Percentiles rank a stretch among this genome's conserved stretches.
Conservation (phyloP, 2,113 vertebrate species). For the Epinephelus cyanopodus region DNA sequence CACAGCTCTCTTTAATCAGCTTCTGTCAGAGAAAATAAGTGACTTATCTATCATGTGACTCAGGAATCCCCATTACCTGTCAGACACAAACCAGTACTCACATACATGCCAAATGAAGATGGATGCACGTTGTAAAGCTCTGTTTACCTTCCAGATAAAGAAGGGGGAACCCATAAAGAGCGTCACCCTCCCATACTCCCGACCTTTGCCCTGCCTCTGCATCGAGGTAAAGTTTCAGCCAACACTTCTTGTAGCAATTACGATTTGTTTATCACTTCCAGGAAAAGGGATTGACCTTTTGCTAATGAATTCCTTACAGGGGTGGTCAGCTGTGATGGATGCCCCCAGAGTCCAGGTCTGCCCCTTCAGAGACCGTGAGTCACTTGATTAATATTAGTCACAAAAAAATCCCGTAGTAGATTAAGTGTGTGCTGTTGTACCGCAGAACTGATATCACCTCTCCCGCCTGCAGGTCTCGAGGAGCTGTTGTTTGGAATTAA, state of each 20-base stretch:
- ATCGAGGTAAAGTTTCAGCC: conserved; percentile 86
- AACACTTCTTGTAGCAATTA: not conserved
- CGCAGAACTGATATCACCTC: not conserved
- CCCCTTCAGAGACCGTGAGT: conserved; percentile 91
- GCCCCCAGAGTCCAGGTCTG: conserved; percentile 89
- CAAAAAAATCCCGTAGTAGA: fast-evolving
- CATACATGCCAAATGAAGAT: not conserved
- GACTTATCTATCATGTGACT: not conserved
- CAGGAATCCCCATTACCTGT: not conserved
- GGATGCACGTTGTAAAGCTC: not conserved
- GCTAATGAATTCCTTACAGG: conserved; percentile 75
- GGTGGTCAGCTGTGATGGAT: conserved; percentile 88
- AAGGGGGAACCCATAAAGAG: conserved; percentile 83
- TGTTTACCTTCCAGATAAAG: conserved; percentile 84
- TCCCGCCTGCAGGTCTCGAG: conserved; percentile 76
- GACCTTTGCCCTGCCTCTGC: conserved; percentile 89
- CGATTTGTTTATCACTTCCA: not conserved
- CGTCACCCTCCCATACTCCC: conserved; percentile 78
- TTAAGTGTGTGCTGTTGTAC: fast-evolving
- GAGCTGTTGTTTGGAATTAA: conserved; percentile 87
- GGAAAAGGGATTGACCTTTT: not conserved
- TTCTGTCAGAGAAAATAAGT: not conserved
- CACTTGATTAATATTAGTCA: not conserved
- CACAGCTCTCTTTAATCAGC: not conserved
- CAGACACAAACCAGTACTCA: not conserved